A percentile compares a stretch with the other conserved stretches of the same genome.
Conservation (phyloP, 2,113 vertebrate species). For the Brachyistius frenatus region DNA sequence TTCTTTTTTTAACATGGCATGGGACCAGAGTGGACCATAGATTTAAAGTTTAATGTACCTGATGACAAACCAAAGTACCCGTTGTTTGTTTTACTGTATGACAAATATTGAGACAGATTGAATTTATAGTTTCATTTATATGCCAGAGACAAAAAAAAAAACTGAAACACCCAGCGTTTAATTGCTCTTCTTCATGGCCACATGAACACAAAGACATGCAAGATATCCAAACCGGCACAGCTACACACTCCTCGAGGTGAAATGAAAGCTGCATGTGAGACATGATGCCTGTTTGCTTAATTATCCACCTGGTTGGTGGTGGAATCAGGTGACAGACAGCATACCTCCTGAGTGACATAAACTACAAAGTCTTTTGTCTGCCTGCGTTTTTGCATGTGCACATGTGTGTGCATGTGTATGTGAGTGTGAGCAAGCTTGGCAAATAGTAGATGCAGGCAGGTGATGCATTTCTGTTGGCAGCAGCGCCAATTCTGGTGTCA, state of each 20-base stretch:
- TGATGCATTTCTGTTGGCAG: slow-evolving; percentile 59
- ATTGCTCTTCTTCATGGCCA: neutral
- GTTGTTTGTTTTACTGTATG: neutral
- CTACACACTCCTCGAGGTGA: neutral
- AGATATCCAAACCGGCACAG: neutral
- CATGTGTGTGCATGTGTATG: slow-evolving; percentile 2
- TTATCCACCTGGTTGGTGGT: slow-evolving; percentile 51
- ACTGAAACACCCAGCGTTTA: neutral
- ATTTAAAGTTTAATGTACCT: neutral
- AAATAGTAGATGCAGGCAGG: slow-evolving; percentile 50
- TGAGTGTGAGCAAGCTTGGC: slow-evolving; percentile 2
- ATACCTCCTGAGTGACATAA: slow-evolving; percentile 42
- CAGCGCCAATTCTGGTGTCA: slow-evolving; percentile 38
- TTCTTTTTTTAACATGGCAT: neutral
- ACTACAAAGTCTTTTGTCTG: slow-evolving; percentile 7
- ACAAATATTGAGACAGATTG: neutral
- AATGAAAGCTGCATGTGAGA: slow-evolving; percentile 28
- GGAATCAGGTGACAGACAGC: slow-evolving; percentile 42
- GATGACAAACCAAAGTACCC: neutral
- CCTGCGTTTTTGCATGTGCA: slow-evolving; percentile 26
- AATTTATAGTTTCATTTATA: neutral
- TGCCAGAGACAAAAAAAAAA: neutral
- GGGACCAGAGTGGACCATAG: neutral
- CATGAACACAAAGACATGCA: neutral
- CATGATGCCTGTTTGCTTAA: slow-evolving; percentile 33